Evolutionary conservation across 2,797 vertebrate species (phyloP).

Genomic region (Phrynocephalus forsythii): DNA sequence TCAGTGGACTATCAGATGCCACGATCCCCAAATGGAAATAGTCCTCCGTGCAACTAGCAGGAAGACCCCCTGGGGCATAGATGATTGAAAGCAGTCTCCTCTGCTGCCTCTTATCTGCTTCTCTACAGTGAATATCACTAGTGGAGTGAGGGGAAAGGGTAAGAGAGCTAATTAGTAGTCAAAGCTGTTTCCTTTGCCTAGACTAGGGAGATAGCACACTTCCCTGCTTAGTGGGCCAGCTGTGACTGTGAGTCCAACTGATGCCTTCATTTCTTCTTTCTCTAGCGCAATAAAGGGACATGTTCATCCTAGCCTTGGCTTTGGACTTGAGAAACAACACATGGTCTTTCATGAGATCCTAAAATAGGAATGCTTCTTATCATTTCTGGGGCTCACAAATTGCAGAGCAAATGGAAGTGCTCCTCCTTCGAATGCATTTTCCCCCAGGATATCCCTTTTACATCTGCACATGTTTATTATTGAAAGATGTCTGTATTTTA

Average conservation of each 20-base stretch:
- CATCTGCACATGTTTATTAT: background rate
- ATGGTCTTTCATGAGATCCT: background rate
- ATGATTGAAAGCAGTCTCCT: background rate
- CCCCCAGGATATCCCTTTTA: background rate
- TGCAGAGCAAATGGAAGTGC: background rate
- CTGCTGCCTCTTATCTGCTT: background rate
- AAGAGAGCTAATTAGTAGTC: background rate
- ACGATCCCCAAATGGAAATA: background rate
- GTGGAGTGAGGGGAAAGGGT: background rate
- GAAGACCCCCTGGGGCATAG: background rate
- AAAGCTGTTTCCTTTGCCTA: constrained; percentile 14
- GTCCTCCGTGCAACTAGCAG: background rate
- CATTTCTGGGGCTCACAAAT: background rate
- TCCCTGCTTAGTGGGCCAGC: background rate
- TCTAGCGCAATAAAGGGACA: background rate
- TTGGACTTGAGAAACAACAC: constrained; percentile 3
- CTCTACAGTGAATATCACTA: background rate
- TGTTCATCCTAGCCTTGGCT: background rate
- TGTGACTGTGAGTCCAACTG: constrained; percentile 4
- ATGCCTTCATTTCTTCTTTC: constrained; percentile 32
- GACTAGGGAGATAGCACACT: constrained; percentile 24
- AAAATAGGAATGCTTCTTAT: accelerated
- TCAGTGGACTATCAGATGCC: too few species aligned
- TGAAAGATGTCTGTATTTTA: background rate
- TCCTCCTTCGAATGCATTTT: background rate